Evolutionary conservation across 2,888 invertebrate genomes (phyloP).

Genomic region (Cantharis rustica): DNA sequence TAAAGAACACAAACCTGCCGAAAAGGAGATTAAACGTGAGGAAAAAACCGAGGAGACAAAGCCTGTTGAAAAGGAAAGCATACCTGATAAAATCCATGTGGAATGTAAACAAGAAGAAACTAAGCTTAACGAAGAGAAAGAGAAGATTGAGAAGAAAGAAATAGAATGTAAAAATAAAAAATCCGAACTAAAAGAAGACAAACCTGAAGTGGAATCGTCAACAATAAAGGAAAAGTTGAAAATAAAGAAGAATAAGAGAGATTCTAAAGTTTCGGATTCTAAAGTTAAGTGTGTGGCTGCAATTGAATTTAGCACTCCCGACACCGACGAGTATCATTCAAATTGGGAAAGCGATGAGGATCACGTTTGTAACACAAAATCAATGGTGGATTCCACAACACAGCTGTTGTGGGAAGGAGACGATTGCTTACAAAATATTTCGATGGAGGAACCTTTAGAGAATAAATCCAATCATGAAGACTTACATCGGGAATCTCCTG

Average conservation of each 20-base stretch:
- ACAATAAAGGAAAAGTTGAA: constrained; percentile 4
- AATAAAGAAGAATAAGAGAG: constrained; percentile 6
- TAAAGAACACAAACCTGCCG: neutral
- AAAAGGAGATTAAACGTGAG: neutral
- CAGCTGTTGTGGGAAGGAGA: constrained; percentile 40
- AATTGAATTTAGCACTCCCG: constrained; percentile 35
- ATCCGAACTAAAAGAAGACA: neutral
- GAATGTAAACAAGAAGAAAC: neutral
- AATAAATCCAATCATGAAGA: neutral
- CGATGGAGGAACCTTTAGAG: neutral
- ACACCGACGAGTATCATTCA: constrained; percentile 45
- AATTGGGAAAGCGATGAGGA: constrained; percentile 46
- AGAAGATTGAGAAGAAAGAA: constrained; percentile 10
- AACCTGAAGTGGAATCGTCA: constrained; percentile 8
- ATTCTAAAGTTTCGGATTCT: neutral
- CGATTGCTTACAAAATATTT: constrained; percentile 23
- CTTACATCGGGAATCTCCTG: neutral
- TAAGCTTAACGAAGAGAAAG: neutral
- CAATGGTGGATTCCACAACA: neutral
- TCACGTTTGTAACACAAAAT: neutral
- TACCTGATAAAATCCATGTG: neutral
- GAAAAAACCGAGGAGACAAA: constrained; percentile 5
- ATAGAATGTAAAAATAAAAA: constrained; percentile 3
- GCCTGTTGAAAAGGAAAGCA: neutral
- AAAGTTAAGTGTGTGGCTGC: constrained; percentile 8